Evolutionary conservation across 2,113 vertebrate species (phyloP).

Genomic region (Trogon melanurus): DNA sequence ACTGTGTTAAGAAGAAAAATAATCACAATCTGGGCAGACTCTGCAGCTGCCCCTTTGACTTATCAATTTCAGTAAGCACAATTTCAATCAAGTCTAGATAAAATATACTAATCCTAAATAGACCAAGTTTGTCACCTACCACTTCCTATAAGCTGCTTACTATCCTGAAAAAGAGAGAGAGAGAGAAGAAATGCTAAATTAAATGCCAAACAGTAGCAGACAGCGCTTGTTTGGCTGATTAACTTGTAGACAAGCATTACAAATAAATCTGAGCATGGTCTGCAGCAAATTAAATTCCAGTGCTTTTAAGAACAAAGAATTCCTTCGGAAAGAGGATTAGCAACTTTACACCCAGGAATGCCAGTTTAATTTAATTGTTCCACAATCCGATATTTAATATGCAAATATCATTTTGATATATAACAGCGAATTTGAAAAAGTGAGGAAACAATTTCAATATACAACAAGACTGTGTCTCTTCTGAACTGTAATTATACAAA

Average conservation of each 20-base stretch:
- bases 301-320: constrained; percentile 87
- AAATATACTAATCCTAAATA: constrained; percentile 81
- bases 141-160: constrained; percentile 84
- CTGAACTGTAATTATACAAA: constrained; percentile 75
- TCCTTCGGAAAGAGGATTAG: constrained; percentile 85
- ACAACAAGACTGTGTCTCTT: constrained; percentile 65
- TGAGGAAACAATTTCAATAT: constrained; percentile 75
- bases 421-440: constrained; percentile 73
- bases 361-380: constrained; percentile 86
- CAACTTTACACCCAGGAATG: constrained; percentile 86
- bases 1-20: constrained; percentile 39
- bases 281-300: constrained; percentile 85
- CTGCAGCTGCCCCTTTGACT: constrained; percentile 74
- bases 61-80: constrained; percentile 78
- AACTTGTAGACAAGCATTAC: constrained; percentile 85
- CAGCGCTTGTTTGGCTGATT: constrained; percentile 83
- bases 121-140: constrained; percentile 84
- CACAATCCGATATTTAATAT: constrained; percentile 82
- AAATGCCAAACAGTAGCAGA: constrained; percentile 83
- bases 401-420: constrained; percentile 83
- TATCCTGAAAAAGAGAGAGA: constrained; percentile 63
- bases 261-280: constrained; percentile 83
- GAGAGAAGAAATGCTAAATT: constrained; percentile 77
- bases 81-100: constrained; percentile 82
- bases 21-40: constrained; percentile 68